Conservation (phyloP, 2,888 invertebrate genomes). For the Aphelenchoides bicaudatus region DNA sequence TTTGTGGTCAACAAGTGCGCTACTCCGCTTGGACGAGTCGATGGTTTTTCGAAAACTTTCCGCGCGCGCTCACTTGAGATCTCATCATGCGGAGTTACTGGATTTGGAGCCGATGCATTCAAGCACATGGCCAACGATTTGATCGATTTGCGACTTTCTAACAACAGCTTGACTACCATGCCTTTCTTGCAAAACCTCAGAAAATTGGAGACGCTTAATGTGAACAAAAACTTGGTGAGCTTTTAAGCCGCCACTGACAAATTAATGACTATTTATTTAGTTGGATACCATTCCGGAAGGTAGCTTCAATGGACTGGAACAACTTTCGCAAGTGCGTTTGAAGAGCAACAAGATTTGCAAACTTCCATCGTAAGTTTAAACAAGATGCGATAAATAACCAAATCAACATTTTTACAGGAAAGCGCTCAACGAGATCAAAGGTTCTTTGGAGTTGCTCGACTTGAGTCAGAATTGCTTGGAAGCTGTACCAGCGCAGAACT, state of each 20-base stretch:
- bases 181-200: slow-evolving; percentile 69
- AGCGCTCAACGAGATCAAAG: slow-evolving; percentile 47
- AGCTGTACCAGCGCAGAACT: slow-evolving; percentile 76
- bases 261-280: slow-evolving; percentile 9
- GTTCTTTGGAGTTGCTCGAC: slow-evolving; percentile 72
- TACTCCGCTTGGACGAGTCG: background rate
- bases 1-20: background rate
- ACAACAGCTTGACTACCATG: slow-evolving; percentile 42
- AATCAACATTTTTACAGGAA: slow-evolving; percentile 35
- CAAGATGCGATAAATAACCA: background rate
- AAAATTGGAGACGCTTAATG: slow-evolving; percentile 72
- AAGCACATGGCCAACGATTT: slow-evolving; percentile 25
- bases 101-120: slow-evolving; percentile 33
- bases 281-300: slow-evolving; percentile 9
- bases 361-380: slow-evolving; percentile 38
- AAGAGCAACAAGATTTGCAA: slow-evolving; percentile 45
- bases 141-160: slow-evolving; percentile 42
- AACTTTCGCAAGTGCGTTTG: slow-evolving; percentile 41
- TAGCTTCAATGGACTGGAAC: slow-evolving; percentile 28
- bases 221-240: slow-evolving; percentile 69
- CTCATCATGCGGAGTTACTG: slow-evolving; percentile 35
- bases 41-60: background rate
- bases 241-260: background rate
- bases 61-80: slow-evolving; percentile 35
- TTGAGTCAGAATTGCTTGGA: slow-evolving; percentile 77